Base-by-base conservation (phyloP, 2,888 invertebrate genomes). In the Clusia tigrina region DNA sequence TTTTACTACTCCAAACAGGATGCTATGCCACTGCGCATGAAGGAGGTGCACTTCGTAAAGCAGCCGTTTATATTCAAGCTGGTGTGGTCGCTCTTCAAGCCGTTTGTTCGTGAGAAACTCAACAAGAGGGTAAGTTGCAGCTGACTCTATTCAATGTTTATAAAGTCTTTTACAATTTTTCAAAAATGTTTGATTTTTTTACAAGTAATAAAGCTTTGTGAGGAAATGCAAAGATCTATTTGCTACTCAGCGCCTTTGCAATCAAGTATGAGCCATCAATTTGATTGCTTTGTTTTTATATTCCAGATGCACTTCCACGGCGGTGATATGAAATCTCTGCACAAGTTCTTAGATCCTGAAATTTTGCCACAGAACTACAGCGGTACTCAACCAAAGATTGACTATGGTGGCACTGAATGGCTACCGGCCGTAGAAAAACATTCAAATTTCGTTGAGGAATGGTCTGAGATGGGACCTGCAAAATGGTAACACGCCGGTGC, bases 41-140 rank as follows among this genome's bases (percentile, higher is more conserved):
- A 93, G 82, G 93, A 93, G 84, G 90, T 94, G 10, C 94, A 94
- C 83, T 90, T 94, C 78, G 92, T 94, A 2, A 93, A 93, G 77
- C 90, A 94, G 77, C 93, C 94, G 0, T 90, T 90, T 85, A 85
- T 94, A 66, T 94, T 94, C 85, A 93, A 90, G 78, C 87, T 92
- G 83, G 93, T 94, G 1, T 94, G 94, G 93, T 85, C 87, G 54
- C 88, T 94, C 80, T 94, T 94, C 86, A 93, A 93, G 83, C 93
- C 93, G 9, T 90, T 94, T 78, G 89, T 94, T 72, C 87, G 87
- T 70, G 90, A 91, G 73, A 94, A 94, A 81, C 86, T 94, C 17
- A 90, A 89, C 82, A 89, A 85, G 69, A 89, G 92, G 83, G 92
- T 92, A 81, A 87, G 90, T 85, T 6, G 2, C 20, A 20, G 17